These are phyloP conservation scores for Chaetodon auriga DNA, from an alignment of 2,113 vertebrate species.

Conservation along the genomic window DNA sequence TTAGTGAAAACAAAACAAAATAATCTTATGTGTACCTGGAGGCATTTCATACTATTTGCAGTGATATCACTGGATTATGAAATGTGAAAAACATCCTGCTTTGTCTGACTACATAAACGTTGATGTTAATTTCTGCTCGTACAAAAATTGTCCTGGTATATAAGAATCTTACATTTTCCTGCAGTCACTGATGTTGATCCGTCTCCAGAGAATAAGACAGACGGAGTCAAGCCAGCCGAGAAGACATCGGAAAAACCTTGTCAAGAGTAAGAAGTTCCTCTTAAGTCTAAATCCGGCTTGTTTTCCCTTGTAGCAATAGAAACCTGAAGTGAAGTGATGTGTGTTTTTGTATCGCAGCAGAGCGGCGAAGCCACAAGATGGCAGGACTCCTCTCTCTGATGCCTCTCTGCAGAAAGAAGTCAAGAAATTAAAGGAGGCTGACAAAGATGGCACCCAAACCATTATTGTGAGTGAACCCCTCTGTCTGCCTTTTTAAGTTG, in stretches of 20 bases:
- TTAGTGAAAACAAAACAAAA: no score
- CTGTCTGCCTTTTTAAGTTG: neutral
- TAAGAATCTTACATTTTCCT: slow-evolving; percentile 16
- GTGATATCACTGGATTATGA: neutral
- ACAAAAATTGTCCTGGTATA: neutral
- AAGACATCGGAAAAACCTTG: slow-evolving; percentile 36
- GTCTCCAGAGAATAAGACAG: slow-evolving; percentile 35
- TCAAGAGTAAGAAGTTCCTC: slow-evolving; percentile 62
- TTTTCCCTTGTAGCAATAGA: slow-evolving; percentile 4
- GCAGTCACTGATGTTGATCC: slow-evolving; percentile 24
- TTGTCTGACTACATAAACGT: neutral
- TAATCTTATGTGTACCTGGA: neutral
- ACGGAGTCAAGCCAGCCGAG: slow-evolving; percentile 13
- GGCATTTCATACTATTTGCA: neutral
- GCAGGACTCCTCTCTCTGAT: slow-evolving; percentile 83
- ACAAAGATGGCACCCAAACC: slow-evolving; percentile 89
- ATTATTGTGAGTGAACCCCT: slow-evolving; percentile 87
- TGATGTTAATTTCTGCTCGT: neutral
- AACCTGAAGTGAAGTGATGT: slow-evolving; percentile 32
- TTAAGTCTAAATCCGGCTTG: slow-evolving; percentile 19
- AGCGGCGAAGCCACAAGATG: slow-evolving; percentile 55
- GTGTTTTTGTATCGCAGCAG: slow-evolving; percentile 56
- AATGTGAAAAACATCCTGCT: neutral
- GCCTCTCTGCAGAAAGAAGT: slow-evolving; percentile 88
- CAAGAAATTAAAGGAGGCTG: slow-evolving; percentile 88